Evolutionary conservation across 2,888 invertebrate genomes (phyloP).

Genomic region (Cephus runcator): DNA sequence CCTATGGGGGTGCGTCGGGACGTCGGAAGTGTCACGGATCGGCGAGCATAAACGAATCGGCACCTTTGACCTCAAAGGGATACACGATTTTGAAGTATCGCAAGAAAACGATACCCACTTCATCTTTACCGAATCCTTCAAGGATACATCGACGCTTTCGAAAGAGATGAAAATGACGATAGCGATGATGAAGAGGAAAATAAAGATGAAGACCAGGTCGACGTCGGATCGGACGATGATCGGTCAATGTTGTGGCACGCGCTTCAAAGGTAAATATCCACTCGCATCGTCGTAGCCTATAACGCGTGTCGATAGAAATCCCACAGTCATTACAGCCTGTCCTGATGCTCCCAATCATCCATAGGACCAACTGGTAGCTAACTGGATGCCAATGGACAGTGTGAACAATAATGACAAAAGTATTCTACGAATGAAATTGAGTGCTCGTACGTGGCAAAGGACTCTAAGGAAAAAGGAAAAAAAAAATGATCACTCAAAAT

Average conservation of each 20-base stretch:
- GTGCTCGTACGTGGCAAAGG: not conserved
- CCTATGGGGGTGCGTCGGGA: not conserved
- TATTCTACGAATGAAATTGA: not conserved
- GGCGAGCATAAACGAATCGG: slow-evolving; percentile 1
- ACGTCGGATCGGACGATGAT: slow-evolving; percentile 14
- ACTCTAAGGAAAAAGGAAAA: not conserved
- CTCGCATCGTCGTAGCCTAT: not conserved
- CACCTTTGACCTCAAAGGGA: not conserved
- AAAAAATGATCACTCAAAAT: not conserved
- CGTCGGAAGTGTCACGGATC: slow-evolving; percentile 2
- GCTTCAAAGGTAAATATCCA: slow-evolving; percentile 25
- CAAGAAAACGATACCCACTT: not conserved
- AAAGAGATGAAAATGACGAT: not conserved
- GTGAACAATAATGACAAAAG: not conserved
- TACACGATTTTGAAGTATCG: not conserved
- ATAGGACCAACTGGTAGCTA: not conserved
- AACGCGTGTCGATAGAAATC: not conserved
- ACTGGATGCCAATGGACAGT: not conserved
- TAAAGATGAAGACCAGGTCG: not conserved
- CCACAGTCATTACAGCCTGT: not conserved
- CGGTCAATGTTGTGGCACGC: slow-evolving; percentile 29
- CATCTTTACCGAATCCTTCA: not conserved
- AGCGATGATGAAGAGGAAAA: not conserved
- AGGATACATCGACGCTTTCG: not conserved
- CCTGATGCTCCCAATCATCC: not conserved